Evolutionary conservation across 2,797 vertebrate genomes (phyloP).

Genomic region (Chrosomus eos): DNA sequence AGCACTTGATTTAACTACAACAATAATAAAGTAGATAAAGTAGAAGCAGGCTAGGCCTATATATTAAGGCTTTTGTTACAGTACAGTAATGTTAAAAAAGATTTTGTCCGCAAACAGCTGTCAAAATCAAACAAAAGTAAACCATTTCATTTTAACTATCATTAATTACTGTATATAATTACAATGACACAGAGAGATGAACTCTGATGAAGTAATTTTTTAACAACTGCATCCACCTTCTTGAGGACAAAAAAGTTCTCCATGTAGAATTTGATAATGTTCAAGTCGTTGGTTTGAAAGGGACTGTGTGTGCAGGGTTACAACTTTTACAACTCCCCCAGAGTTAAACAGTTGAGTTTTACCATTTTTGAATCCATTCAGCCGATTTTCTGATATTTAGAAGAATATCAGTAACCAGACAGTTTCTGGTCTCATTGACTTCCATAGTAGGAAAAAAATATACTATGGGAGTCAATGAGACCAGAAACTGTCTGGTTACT

Average conservation of each 20-base stretch:
- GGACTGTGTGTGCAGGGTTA: background rate
- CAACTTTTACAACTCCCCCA: too few species aligned
- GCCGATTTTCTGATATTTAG: too few species aligned
- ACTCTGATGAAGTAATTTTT: background rate
- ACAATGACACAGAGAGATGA: background rate
- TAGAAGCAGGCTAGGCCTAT: background rate
- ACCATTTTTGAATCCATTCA: too few species aligned
- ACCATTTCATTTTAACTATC: background rate
- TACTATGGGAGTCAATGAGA: too few species aligned
- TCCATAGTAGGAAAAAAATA: too few species aligned
- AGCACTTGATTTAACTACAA: background rate
- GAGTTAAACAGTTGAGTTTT: too few species aligned
- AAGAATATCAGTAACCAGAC: too few species aligned
- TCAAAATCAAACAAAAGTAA: background rate
- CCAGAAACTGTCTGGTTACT: too few species aligned
- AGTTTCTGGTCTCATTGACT: too few species aligned
- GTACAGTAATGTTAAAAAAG: too few species aligned
- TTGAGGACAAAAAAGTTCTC: background rate
- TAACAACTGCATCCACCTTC: background rate
- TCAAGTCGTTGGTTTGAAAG: background rate
- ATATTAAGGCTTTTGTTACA: background rate
- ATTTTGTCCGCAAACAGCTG: background rate
- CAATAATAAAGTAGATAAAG: background rate
- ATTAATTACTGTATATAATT: background rate
- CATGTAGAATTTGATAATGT: background rate